Conservation (phyloP, 2,888 invertebrate genomes). For the Lycophotia porphyrea region DNA sequence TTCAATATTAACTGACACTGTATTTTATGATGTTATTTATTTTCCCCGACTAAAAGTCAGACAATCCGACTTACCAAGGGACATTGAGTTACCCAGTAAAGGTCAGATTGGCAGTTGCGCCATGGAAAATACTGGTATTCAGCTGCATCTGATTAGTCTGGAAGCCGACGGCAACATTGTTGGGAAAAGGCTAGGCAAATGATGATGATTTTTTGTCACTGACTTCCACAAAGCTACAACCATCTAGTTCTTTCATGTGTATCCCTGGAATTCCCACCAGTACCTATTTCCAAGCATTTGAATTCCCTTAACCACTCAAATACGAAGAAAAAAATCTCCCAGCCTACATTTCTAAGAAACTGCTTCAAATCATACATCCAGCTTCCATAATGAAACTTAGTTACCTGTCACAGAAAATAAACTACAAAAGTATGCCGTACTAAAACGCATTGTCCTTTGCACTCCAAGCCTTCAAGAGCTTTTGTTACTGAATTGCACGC, state of each 20-base stretch:
- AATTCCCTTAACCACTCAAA: neutral
- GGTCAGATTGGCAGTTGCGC: no score
- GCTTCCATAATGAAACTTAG: constrained; percentile 52
- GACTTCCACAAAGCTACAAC: neutral
- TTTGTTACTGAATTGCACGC: constrained; percentile 67
- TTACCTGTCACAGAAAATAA: constrained; percentile 60
- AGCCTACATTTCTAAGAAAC: constrained; percentile 14
- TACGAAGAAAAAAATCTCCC: neutral
- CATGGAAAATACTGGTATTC: no score
- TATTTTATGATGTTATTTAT: no score
- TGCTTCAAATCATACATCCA: constrained; percentile 15
- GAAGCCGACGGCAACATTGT: no score
- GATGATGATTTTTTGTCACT: no score
- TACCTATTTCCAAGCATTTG: neutral
- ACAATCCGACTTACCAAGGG: no score
- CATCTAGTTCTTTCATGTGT: neutral
- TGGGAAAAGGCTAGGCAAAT: no score
- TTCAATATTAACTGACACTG: neutral
- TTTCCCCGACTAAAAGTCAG: no score
- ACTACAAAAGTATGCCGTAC: constrained; percentile 53
- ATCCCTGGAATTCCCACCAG: neutral
- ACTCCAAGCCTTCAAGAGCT: constrained; percentile 67
- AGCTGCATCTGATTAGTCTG: no score
- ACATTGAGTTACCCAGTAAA: no score
- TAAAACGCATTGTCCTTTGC: constrained; percentile 68